A percentile compares a stretch with the other conserved stretches of the same genome.
Evolutionary conservation across 2,888 invertebrate species (phyloP).

Genomic region (Hirtodrosophila histrioides): DNA sequence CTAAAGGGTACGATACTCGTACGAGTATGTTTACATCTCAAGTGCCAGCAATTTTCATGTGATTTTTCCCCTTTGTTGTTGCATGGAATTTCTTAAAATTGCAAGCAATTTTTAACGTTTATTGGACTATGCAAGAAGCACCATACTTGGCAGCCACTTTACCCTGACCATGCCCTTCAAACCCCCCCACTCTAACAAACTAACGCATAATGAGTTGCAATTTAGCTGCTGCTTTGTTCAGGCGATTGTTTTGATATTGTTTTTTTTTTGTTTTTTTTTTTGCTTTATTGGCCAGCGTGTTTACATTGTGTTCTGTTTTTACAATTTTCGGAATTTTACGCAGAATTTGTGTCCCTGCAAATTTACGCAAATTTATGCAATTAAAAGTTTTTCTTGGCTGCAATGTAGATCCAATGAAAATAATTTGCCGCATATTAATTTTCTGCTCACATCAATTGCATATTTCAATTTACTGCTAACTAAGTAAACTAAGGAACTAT

Average conservation of each 20-base stretch:
- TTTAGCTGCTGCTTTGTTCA: conserved; percentile 38
- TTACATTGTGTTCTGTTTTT: conserved; percentile 12
- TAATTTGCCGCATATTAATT: conserved; percentile 55
- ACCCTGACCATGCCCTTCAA: neutral
- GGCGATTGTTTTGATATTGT: conserved; percentile 1
- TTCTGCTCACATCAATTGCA: conserved; percentile 24
- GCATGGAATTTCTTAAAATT: conserved; percentile 13
- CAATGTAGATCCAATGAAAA: conserved; percentile 9
- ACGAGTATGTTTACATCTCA: conserved; percentile 19
- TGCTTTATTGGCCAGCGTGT: neutral
- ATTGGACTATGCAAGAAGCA: neutral
- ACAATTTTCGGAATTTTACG: conserved; percentile 25
- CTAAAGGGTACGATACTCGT: conserved; percentile 7
- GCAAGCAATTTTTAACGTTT: conserved; percentile 4
- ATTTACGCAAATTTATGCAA: conserved; percentile 65
- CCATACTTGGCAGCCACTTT: no score
- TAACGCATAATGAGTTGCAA: conserved; percentile 59
- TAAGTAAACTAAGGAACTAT: no score
- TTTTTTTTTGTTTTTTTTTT: conserved; percentile 7
- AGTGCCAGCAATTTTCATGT: conserved; percentile 48
- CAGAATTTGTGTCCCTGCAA: conserved; percentile 25
- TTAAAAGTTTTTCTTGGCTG: conserved; percentile 53
- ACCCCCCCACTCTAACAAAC: conserved; percentile 12
- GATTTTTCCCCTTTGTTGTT: conserved; percentile 23
- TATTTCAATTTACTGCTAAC: conserved; percentile 17